These are phyloP conservation scores for Rana temporaria DNA, from an alignment of 2,113 vertebrate genomes.

Conservation along the genomic window DNA sequence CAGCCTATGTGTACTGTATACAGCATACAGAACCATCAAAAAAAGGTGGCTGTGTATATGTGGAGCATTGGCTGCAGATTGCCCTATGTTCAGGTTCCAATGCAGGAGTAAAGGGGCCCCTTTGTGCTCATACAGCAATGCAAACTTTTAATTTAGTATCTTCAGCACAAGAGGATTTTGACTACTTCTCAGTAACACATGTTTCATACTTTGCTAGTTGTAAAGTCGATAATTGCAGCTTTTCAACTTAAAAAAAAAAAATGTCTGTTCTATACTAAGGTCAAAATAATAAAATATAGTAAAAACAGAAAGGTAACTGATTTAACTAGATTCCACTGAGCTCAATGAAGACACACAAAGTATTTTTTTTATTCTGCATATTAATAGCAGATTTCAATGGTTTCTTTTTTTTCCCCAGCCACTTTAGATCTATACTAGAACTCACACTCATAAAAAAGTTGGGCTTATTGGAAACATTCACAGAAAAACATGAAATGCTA, in stretches of 20 bases:
- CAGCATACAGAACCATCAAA: no score
- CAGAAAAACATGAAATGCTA: constrained; percentile 13
- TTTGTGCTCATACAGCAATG: no score
- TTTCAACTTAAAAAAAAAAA: not conserved
- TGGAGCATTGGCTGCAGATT: no score
- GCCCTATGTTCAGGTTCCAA: no score
- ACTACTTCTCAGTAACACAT: not conserved
- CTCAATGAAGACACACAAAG: not conserved
- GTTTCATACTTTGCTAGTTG: not conserved
- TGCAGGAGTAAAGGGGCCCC: no score
- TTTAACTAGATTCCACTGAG: constrained; percentile 34
- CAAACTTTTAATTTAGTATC: not conserved
- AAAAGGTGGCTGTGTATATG: no score
- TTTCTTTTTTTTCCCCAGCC: not conserved
- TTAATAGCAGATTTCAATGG: constrained; percentile 31
- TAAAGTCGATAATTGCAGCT: constrained; percentile 1
- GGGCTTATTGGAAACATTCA: constrained; percentile 33
- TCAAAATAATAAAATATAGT: constrained; percentile 5
- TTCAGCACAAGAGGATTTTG: not conserved
- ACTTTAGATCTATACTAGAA: constrained; percentile 38
- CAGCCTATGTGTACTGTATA: no score
- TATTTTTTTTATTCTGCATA: constrained; percentile 14
- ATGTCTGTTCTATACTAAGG: not conserved
- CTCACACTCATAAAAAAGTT: constrained; percentile 26
- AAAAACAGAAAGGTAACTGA: constrained; percentile 16